A percentile compares a stretch with the other conserved stretches of the same genome.
Conservation (phyloP, 2,797 vertebrate species). For the Esox masquinongy region DNA sequence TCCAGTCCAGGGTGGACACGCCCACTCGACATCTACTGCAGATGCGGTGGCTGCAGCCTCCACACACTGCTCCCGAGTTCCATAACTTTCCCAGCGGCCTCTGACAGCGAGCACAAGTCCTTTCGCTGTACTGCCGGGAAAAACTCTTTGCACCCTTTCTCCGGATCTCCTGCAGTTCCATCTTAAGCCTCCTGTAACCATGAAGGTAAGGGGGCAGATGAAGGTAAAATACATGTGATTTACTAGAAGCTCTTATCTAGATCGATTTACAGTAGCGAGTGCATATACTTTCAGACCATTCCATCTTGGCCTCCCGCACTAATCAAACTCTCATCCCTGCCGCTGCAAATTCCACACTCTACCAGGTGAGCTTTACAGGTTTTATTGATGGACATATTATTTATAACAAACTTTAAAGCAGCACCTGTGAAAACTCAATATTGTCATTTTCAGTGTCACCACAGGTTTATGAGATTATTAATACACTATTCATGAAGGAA, state of each 20-base stretch:
- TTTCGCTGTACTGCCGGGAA: conserved; percentile 65
- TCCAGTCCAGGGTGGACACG: conserved; percentile 73
- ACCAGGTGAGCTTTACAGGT: too few relatives aligned
- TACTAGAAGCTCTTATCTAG: neutral
- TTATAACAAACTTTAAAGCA: neutral
- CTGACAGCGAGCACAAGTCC: conserved; percentile 86
- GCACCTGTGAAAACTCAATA: neutral
- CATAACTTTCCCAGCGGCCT: conserved; percentile 78
- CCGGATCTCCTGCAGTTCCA: conserved; percentile 81
- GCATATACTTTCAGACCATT: neutral
- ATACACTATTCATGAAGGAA: neutral
- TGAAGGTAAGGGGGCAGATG: neutral
- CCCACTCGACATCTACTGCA: conserved; percentile 81
- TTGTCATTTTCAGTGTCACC: neutral
- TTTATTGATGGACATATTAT: too few relatives aligned
- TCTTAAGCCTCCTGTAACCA: conserved; percentile 81
- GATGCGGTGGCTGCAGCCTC: conserved; percentile 88
- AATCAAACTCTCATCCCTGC: neutral
- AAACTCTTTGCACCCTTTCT: conserved; percentile 72
- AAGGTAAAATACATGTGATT: neutral
- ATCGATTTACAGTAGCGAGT: neutral
- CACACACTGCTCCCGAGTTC: conserved; percentile 84
- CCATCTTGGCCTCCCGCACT: neutral
- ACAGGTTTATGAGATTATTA: neutral
- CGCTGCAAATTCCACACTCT: too few relatives aligned